A percentile compares a stretch with the other conserved stretches of the same genome.
Evolutionary conservation across 1,140 invertebrate species (phyloP).

Genomic region (Euborellia annulipes): DNA sequence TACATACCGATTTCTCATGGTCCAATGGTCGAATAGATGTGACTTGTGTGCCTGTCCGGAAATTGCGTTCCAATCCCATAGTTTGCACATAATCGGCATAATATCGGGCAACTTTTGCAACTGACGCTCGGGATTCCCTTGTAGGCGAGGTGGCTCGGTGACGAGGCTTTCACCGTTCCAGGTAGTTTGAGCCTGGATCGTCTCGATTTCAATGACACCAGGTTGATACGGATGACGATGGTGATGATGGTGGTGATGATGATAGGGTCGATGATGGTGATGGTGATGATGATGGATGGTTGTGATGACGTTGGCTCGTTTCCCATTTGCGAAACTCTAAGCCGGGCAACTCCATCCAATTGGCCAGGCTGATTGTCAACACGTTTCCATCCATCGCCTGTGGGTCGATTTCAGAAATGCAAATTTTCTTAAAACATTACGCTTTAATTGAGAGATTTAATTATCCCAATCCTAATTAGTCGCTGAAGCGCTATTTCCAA

Average conservation of each 20-base stretch:
- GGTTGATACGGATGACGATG: no score
- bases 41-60: constrained; percentile 11
- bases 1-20: no score
- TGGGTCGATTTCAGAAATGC: no score
- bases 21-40: constrained; percentile 12
- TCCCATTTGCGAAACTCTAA: constrained; percentile 43
- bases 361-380: constrained; percentile 61
- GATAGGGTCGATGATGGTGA: no score
- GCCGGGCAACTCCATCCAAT: constrained; percentile 77
- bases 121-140: constrained; percentile 41
- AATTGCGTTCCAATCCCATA: constrained; percentile 38
- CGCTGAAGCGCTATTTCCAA: no score
- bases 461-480: no score
- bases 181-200: no score
- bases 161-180: constrained; percentile 13
- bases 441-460: no score
- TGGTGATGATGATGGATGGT: no score
- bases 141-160: constrained; percentile 18
- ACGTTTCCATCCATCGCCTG: constrained; percentile 62
- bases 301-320: constrained; percentile 6
- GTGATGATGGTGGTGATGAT: no score
- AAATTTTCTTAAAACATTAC: no score
- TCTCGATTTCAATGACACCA: no score
- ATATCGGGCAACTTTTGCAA: constrained; percentile 59
- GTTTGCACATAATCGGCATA: constrained; percentile 57